Evolutionary conservation across 1,140 invertebrate genomes (phyloP).

Genomic region (Samia ricini): DNA sequence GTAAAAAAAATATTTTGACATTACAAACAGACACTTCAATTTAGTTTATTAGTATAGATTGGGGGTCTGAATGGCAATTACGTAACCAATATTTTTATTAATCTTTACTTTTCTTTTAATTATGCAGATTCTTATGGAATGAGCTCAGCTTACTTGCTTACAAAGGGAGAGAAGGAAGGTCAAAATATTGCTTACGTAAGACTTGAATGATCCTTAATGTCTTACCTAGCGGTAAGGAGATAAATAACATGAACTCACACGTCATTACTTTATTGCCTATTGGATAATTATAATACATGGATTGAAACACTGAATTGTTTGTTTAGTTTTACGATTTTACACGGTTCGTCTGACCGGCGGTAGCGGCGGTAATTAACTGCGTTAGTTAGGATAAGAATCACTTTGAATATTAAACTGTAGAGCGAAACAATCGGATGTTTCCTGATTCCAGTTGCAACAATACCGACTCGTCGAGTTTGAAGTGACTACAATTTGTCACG

Average conservation of each 20-base stretch:
- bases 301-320: conserved; percentile 66
- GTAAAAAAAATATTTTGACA: too few relatives aligned
- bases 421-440: conserved; percentile 51
- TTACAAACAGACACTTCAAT: too few relatives aligned
- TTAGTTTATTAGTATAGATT: too few relatives aligned
- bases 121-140: too few relatives aligned
- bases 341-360: conserved; percentile 35
- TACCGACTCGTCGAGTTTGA: conserved; percentile 59
- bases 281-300: conserved; percentile 76
- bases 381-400: conserved; percentile 39
- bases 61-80: too few relatives aligned
- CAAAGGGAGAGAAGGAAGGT: neutral
- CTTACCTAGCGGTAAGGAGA: conserved; percentile 46
- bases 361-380: conserved; percentile 62
- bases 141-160: too few relatives aligned
- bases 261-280: conserved; percentile 66
- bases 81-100: too few relatives aligned
- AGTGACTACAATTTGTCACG: conserved; percentile 71
- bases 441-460: conserved; percentile 48
- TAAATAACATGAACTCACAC: conserved; percentile 51
- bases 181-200: neutral
- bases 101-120: too few relatives aligned
- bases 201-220: conserved; percentile 24
- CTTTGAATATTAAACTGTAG: conserved; percentile 28
- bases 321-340: conserved; percentile 65